Evolutionary conservation across 2,888 invertebrate species (phyloP).

Genomic region (Halocaridina rubra): DNA sequence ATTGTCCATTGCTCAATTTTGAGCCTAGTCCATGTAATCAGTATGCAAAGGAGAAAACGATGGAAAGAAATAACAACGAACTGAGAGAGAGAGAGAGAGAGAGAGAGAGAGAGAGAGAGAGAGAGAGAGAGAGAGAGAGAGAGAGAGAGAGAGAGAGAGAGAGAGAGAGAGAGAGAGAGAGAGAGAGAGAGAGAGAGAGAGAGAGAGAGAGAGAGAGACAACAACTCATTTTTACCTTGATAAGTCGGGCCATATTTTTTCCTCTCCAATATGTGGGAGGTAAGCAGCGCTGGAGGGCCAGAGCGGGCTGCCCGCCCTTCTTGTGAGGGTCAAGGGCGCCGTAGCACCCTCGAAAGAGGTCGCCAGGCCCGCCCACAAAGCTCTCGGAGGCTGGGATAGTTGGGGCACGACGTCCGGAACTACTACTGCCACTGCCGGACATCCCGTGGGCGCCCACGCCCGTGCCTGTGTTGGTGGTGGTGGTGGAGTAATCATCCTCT

Average conservation of each 20-base stretch:
- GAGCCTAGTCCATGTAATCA: too few relatives aligned
- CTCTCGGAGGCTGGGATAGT: conserved; percentile 61
- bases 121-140: background rate
- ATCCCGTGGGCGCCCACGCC: background rate
- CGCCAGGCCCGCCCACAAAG: conserved; percentile 60
- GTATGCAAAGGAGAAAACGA: too few relatives aligned
- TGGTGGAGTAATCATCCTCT: background rate
- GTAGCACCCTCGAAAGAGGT: conserved; percentile 68
- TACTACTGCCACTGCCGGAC: background rate
- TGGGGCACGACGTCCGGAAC: background rate
- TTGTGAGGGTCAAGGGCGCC: conserved; percentile 68
- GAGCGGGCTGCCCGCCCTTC: conserved; percentile 69
- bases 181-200: background rate
- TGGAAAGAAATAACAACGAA: background rate
- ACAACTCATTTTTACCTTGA: conserved; percentile 71
- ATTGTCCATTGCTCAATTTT: too few relatives aligned
- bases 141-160: background rate
- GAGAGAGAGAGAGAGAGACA: background rate
- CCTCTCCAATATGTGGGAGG: conserved; percentile 74
- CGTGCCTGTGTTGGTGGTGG: background rate
- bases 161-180: background rate
- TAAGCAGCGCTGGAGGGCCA: conserved; percentile 71
- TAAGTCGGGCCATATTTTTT: conserved; percentile 73
- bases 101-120: background rate
- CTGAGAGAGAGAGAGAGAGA: background rate